Evolutionary conservation across 2,797 vertebrate species (phyloP).

Genomic region (Neosalanx taihuensis): DNA sequence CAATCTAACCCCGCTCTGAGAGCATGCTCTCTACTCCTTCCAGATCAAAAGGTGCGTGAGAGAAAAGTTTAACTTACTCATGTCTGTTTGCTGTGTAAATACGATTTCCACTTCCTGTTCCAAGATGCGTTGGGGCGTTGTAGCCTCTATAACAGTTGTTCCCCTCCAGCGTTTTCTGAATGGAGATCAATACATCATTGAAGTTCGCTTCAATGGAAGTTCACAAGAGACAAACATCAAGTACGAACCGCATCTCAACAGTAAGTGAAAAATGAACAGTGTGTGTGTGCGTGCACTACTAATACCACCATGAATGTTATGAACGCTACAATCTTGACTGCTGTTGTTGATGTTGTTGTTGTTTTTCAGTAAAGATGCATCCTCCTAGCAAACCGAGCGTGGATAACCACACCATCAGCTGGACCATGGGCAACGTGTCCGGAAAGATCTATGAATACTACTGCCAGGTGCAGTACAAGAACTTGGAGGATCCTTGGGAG

Average conservation of each 20-base stretch:
- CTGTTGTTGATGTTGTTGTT: not conserved
- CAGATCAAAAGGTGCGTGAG: not conserved
- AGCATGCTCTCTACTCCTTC: slow-evolving; percentile 38
- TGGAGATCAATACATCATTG: not conserved
- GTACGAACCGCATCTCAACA: no score
- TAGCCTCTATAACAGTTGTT: not conserved
- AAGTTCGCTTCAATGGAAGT: not conserved
- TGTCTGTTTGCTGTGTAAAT: no score
- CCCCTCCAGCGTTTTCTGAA: no score
- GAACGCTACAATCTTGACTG: not conserved
- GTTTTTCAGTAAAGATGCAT: slow-evolving; percentile 52
- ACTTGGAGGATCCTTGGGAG: not conserved
- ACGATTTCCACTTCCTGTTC: not conserved
- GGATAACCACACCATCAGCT: slow-evolving; percentile 30
- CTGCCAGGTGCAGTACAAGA: not conserved
- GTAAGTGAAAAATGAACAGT: no score
- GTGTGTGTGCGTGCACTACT: not conserved
- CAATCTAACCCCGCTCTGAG: slow-evolving; percentile 8
- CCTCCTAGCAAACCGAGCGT: slow-evolving; percentile 33
- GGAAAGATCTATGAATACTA: no score
- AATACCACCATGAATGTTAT: not conserved
- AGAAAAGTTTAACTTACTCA: no score
- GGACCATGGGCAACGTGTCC: slow-evolving; percentile 50
- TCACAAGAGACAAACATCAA: no score
- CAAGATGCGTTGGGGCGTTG: not conserved